These are phyloP conservation scores for Rhynchonycteris naso DNA, from an alignment of 2,797 vertebrate genomes.

Conservation along the genomic window DNA sequence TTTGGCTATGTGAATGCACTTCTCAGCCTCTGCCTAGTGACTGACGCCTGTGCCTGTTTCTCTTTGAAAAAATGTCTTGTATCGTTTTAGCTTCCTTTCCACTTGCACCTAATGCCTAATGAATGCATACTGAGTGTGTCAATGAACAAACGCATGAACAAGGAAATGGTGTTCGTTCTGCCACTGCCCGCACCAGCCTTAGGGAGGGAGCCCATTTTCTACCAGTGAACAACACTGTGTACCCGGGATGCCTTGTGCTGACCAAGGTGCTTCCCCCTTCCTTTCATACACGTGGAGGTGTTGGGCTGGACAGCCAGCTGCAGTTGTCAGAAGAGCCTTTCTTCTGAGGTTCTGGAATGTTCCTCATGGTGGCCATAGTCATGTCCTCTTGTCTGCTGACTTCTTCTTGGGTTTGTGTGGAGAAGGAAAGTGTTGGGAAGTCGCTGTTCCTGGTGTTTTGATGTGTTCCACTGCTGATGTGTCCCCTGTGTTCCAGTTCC, in stretches of 20 bases:
- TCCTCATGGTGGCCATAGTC: not conserved
- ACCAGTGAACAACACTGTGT: not conserved
- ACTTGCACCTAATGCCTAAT: not conserved
- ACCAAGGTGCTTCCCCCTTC: not conserved
- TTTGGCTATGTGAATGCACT: not conserved
- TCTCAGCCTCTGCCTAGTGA: not conserved
- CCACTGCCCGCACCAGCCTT: fast-evolving
- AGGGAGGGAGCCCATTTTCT: not conserved
- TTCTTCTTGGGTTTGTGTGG: slow-evolving; percentile 63
- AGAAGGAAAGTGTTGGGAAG: slow-evolving; percentile 36
- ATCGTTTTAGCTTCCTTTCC: not conserved
- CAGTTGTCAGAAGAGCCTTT: not conserved
- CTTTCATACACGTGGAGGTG: not conserved
- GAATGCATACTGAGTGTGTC: not conserved
- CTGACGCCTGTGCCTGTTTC: not conserved
- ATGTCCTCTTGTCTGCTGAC: slow-evolving; percentile 18
- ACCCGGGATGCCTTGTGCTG: not conserved
- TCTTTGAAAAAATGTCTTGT: not conserved
- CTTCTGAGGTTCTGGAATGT: not conserved
- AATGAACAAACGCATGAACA: not conserved
- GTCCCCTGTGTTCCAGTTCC: slow-evolving; percentile 83
- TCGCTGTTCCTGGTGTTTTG: slow-evolving; percentile 60
- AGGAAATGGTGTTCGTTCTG: not conserved
- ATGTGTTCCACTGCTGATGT: slow-evolving; percentile 70
- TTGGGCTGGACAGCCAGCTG: not conserved